Base-by-base conservation (phyloP, 92 coral and sea anemone genomes). In the Umimayanthus chanpuru region DNA sequence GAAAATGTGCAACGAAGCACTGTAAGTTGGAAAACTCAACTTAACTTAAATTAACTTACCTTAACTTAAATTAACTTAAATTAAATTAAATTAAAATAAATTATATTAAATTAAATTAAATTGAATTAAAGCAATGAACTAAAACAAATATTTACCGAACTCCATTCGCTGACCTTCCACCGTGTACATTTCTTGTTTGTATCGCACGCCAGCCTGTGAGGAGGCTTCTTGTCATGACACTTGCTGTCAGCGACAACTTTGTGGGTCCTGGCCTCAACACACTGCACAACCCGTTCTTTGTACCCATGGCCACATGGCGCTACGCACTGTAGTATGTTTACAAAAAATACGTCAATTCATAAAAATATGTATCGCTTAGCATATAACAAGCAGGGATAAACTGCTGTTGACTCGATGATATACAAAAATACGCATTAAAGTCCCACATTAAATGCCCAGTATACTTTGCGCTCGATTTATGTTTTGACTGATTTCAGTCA, bases 131-230 rank as follows among this genome's bases (percentile, higher is more conserved):
- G 68, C 26, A 61, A 61, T 23, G 68, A 61, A 61, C 2, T 20
- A 61, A 61, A 21, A 75, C n/a, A 1, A 40, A 28, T 47, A 70
- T 53, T 47, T 68, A 83, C 87, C 77, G 76, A 28, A 47, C 87
- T 83, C 87, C 87, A 83, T 67, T 83, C 87, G 12, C 44, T 56
- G 20, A 49, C 79, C 44, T n/a, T 70, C 87, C 87, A 70, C 29
- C 44, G 66, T 16, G 87, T 70, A 30, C 87, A 83, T 28, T 83
- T 70, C 79, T 83, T 83, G 78, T 70, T 47, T 25, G 87, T 29
- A n/a, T 70, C 65, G 36, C 87, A 83, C 29, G 70, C 87, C 28
- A 44, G 10, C 73, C 67, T 71, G 77, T 83, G 43, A 71, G 6
- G 87, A 14, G 87, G 87, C 61, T 71, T 70, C 21, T 71, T 44